phyloP scores from a whole-genome alignment of 1,140 invertebrate genomes.

The Pinna nobilis region DNA sequence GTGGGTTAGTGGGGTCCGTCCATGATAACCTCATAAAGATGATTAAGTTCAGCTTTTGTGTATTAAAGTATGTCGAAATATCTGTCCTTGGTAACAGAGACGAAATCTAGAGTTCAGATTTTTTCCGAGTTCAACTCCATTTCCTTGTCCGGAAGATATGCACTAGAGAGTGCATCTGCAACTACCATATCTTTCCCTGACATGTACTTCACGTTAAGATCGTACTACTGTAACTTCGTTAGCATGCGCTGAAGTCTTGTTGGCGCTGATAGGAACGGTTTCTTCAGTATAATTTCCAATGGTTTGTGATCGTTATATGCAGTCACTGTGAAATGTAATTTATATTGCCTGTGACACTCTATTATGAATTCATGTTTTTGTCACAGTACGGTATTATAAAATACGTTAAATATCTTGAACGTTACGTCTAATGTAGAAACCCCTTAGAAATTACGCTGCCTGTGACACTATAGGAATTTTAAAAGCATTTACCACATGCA shows the following conservation, averaged over 20 bases:
- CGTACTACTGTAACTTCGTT: slow-evolving; percentile 49
- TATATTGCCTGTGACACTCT: slow-evolving; percentile 75
- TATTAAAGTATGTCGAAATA: background rate
- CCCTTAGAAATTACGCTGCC: too few relatives aligned
- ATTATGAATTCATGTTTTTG: too few relatives aligned
- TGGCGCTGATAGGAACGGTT: slow-evolving; percentile 32
- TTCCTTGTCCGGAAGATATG: slow-evolving; percentile 10
- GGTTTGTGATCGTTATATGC: slow-evolving; percentile 68
- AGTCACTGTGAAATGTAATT: slow-evolving; percentile 77
- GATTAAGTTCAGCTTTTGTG: background rate
- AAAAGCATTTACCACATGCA: too few relatives aligned
- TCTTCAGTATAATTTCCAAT: slow-evolving; percentile 49
- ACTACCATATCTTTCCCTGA: slow-evolving; percentile 37
- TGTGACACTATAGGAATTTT: too few relatives aligned
- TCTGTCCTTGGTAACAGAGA: background rate
- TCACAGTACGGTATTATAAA: too few relatives aligned
- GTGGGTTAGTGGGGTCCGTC: slow-evolving; percentile 28
- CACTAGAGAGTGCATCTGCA: slow-evolving; percentile 27
- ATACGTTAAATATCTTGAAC: too few relatives aligned
- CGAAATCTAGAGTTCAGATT: background rate
- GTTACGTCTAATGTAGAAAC: too few relatives aligned
- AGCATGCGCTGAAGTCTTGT: slow-evolving; percentile 46
- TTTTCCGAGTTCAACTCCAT: background rate
- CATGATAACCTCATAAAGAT: background rate
- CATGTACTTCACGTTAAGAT: slow-evolving; percentile 31